Percentiles rank a stretch among this genome's conserved stretches.
Evolutionary conservation across 2,113 vertebrate genomes (phyloP).

Genomic region (Thomomys bottae): DNA sequence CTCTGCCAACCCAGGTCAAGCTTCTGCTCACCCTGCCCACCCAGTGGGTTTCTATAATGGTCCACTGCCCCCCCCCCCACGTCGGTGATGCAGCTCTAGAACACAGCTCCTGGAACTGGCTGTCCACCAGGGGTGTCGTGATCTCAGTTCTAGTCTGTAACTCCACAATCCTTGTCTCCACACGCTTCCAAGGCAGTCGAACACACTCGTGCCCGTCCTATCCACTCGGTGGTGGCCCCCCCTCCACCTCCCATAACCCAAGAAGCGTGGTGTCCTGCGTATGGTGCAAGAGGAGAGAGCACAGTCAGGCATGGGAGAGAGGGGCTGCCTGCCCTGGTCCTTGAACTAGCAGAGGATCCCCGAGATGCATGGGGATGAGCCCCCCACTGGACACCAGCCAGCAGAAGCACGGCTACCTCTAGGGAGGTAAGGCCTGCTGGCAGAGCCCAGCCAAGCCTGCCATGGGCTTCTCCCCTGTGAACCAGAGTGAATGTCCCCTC

Average conservation of each 20-base stretch:
- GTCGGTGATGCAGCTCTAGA: background rate
- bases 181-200: background rate
- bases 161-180: background rate
- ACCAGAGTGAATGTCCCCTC: background rate
- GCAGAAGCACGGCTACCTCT: background rate
- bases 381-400: background rate
- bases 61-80: background rate
- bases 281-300: background rate
- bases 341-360: background rate
- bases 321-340: background rate
- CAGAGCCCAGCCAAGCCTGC: background rate
- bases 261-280: background rate
- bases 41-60: background rate
- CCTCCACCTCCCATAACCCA: background rate
- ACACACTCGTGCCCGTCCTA: background rate
- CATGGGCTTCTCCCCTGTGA: background rate
- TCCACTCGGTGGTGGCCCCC: background rate
- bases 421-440: background rate
- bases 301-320: accelerated
- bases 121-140: background rate
- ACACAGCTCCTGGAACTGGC: background rate
- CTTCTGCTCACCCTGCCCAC: background rate
- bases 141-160: background rate
- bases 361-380: background rate
- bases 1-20: background rate